Evolutionary conservation across 2,888 invertebrate genomes (phyloP).

Genomic region (Agriopis aurantiaria): DNA sequence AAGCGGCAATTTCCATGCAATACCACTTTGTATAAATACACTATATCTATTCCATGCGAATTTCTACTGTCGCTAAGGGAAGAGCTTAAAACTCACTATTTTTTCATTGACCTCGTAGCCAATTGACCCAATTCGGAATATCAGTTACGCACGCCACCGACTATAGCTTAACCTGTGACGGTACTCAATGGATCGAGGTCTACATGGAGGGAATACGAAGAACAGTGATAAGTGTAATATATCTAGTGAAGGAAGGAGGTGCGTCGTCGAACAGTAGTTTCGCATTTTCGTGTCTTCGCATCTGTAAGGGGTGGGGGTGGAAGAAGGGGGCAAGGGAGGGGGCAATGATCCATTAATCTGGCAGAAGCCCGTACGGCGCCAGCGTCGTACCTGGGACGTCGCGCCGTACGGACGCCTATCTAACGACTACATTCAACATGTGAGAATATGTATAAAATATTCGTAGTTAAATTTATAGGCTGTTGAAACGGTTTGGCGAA

Average conservation of each 20-base stretch:
- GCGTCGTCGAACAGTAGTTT: constrained; percentile 81
- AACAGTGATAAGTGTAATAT: constrained; percentile 74
- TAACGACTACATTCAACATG: constrained; percentile 81
- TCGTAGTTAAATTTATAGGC: constrained; percentile 48
- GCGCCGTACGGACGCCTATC: constrained; percentile 84
- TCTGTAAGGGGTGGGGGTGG: constrained; percentile 60
- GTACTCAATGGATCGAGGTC: constrained; percentile 38
- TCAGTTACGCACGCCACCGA: constrained; percentile 47
- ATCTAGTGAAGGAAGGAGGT: constrained; percentile 73
- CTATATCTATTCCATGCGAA: constrained; percentile 28
- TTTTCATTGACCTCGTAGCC: constrained; percentile 49
- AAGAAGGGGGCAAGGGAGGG: constrained; percentile 76
- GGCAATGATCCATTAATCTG: constrained; percentile 95
- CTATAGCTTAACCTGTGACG: constrained; percentile 36
- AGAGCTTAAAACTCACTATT: constrained; percentile 47
- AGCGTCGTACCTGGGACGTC: constrained; percentile 81
- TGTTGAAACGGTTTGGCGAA: constrained; percentile 40
- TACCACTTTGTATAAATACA: constrained; percentile 23
- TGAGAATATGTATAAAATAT: constrained; percentile 62
- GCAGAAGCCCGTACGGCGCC: constrained; percentile 93
- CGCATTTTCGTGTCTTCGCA: constrained; percentile 65
- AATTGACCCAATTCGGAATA: constrained; percentile 49
- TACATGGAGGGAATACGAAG: constrained; percentile 33
- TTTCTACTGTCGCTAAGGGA: constrained; percentile 37
- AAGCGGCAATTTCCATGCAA: constrained; percentile 22